Conservation (phyloP, 2,888 invertebrate genomes). For the Synergus japonicus region DNA sequence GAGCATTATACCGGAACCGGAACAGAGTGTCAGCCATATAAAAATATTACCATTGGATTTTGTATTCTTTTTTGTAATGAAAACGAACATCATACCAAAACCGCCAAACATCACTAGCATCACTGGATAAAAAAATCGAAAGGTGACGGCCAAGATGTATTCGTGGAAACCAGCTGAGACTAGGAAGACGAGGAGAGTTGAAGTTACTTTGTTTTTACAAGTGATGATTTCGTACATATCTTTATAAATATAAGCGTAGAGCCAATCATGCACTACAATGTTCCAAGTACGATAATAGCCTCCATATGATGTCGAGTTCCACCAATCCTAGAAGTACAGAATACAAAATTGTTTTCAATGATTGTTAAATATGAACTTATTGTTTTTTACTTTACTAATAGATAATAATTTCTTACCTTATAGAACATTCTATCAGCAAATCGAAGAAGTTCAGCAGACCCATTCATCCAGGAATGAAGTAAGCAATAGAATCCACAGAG, state of each 20-base stretch:
- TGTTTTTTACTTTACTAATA: background rate
- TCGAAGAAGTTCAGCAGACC: conserved; percentile 91
- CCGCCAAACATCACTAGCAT: conserved; percentile 88
- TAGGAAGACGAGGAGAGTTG: conserved; percentile 85
- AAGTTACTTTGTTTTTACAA: conserved; percentile 77
- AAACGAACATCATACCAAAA: conserved; percentile 81
- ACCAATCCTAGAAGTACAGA: conserved; percentile 87
- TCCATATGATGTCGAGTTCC: conserved; percentile 91
- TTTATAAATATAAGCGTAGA: conserved; percentile 92
- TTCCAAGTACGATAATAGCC: conserved; percentile 97
- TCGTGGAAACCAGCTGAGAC: conserved; percentile 94
- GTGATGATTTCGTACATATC: conserved; percentile 79
- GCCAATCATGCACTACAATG: conserved; percentile 95
- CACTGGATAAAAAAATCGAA: conserved; percentile 93
- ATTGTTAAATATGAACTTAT: background rate
- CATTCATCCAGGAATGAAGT: conserved; percentile 94
- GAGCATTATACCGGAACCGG: conserved; percentile 88
- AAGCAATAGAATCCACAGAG: conserved; percentile 91
- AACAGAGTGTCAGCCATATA: conserved; percentile 88
- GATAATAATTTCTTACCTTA: conserved; percentile 78
- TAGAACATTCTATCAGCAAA: conserved; percentile 94
- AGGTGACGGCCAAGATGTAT: conserved; percentile 87
- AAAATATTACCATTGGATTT: conserved; percentile 86
- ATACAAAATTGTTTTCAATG: background rate
- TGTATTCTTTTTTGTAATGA: conserved; percentile 78